These are phyloP conservation scores for Spisula solida DNA, from an alignment of 2,888 invertebrate species.

Conservation along the genomic window DNA sequence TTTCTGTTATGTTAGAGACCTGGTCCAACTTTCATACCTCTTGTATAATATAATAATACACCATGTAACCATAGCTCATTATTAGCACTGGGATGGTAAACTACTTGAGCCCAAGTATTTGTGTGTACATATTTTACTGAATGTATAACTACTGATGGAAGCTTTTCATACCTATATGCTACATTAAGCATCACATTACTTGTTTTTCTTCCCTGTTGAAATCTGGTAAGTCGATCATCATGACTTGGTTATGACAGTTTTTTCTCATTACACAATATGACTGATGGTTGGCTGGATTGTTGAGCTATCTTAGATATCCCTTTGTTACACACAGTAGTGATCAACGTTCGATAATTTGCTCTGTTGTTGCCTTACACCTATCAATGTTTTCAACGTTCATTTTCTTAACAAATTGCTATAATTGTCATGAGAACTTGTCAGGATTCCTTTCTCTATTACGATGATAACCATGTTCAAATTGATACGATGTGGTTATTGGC, in stretches of 20 bases:
- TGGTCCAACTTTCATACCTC: neutral
- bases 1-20: neutral
- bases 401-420: neutral
- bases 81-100: neutral
- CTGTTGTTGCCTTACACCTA: neutral
- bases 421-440: neutral
- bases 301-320: neutral
- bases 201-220: neutral
- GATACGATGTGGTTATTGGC: neutral
- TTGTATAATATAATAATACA: too few species aligned
- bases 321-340: neutral
- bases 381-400: neutral
- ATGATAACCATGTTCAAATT: too few species aligned
- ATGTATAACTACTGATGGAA: neutral
- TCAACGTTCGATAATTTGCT: neutral
- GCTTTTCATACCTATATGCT: conserved; percentile 15
- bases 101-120: conserved; percentile 14
- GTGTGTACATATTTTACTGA: neutral
- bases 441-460: neutral
- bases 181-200: neutral
- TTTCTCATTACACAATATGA: conserved; percentile 29
- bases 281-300: neutral
- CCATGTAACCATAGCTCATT: neutral
- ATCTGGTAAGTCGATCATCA: conserved; percentile 3
- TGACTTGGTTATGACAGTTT: conserved; percentile 17